These are phyloP conservation scores for Eurystomus glaucurus DNA, from an alignment of 2,797 vertebrate genomes.

Conservation along the genomic window DNA sequence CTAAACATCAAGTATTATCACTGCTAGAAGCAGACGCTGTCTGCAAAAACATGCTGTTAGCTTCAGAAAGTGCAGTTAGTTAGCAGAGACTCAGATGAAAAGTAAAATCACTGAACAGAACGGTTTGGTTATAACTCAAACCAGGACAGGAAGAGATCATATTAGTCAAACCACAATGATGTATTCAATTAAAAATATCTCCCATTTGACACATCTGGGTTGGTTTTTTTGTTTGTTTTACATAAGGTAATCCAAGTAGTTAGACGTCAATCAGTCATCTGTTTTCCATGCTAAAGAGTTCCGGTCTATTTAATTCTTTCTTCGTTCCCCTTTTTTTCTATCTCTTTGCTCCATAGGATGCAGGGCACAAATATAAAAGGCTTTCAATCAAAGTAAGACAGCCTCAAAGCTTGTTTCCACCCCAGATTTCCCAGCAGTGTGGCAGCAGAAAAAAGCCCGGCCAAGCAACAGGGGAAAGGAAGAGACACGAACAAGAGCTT, in stretches of 20 bases:
- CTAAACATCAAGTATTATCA: too few species aligned
- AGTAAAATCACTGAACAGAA: too few species aligned
- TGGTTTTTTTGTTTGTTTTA: not conserved
- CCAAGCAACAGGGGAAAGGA: not conserved
- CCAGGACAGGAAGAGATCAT: not conserved
- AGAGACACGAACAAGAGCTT: not conserved
- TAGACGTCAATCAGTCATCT: not conserved
- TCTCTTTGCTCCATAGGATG: not conserved
- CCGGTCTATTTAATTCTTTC: not conserved
- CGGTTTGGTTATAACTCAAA: too few species aligned
- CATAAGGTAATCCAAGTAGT: not conserved
- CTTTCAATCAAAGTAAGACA: not conserved
- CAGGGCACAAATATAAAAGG: not conserved
- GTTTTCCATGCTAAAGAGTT: not conserved
- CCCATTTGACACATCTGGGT: accelerated
- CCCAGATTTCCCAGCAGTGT: not conserved
- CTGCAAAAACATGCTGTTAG: too few species aligned
- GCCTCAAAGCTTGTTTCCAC: not conserved
- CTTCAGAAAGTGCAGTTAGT: too few species aligned
- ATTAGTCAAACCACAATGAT: not conserved
- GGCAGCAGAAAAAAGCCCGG: not conserved
- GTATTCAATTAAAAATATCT: not conserved
- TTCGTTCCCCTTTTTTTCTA: not conserved
- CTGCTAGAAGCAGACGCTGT: too few species aligned
- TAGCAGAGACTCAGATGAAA: too few species aligned